Evolutionary conservation across 2,797 vertebrate species (phyloP), one percentile per base, ranked within the genome.

Genomic region (Apogon hyalosoma): DNA sequence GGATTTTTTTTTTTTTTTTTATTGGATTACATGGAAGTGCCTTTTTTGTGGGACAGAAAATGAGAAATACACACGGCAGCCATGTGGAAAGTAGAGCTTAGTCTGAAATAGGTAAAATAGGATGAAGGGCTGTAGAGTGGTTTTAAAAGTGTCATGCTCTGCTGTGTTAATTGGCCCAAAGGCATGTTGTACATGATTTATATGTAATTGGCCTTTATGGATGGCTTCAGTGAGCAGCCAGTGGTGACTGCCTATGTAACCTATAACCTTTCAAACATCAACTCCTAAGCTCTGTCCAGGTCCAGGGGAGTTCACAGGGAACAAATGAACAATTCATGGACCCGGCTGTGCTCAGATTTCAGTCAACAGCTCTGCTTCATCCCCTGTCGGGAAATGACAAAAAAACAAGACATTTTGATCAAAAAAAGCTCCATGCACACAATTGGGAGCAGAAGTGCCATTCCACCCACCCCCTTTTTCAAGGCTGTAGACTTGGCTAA

Each of bases 321-420:
- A 77, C 64, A 81, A 83, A 76, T 79, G 61, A 82, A 77, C 76
- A 71, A 69, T 73, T 80, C 50, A 69, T 77, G 63, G 51, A 71
- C 52, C 68, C 76, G 79, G 77, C 80, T 80, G 73, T 81, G 79
- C 52, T 75, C 60, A 63, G 42, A 66, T 81, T 77, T 68, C 31
- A 79, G 69, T 73, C 51, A 69, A 61, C 65, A 48, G 54, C 55
- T 66, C 47, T 65, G 38, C 53, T 70, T 66, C 8, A 4, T 18
- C 63, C 47, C 56, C 47, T 58, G 11, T 2, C 3, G 11, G 45
- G 55, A 78, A 70, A 67, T 54, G 53, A 69, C 55, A n/a, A 69
- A 53, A 84, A 63, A 74, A 56, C 12, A 73, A 67, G 46, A 63
- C 19, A 63, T 81, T 86, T 67, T 68, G 45, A 77, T 71, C 0